Conservation (phyloP, 1,140 invertebrate species). For the Drosophila quadrilineata region DNA sequence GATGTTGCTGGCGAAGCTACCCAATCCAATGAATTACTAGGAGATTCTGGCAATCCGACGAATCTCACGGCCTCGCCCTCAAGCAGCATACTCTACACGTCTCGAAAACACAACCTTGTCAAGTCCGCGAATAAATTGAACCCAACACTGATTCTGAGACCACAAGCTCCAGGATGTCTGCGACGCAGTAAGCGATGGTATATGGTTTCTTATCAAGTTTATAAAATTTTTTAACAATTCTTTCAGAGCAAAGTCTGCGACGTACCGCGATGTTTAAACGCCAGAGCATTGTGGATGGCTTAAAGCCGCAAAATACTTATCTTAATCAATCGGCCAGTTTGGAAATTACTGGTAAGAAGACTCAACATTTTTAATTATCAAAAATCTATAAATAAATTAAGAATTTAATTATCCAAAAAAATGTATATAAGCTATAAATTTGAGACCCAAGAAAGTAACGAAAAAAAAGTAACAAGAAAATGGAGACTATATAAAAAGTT, state of each 20-base stretch:
- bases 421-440: too few relatives aligned
- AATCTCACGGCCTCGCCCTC: conserved; percentile 11
- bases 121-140: too few relatives aligned
- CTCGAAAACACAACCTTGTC: too few relatives aligned
- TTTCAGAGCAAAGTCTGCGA: conserved; percentile 67
- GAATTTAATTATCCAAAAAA: too few relatives aligned
- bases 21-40: too few relatives aligned
- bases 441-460: too few relatives aligned
- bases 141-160: not conserved
- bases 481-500: too few relatives aligned
- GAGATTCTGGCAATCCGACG: not conserved
- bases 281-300: conserved; percentile 40
- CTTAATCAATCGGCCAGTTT: conserved; percentile 58
- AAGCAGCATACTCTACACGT: conserved; percentile 64
- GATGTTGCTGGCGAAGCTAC: not conserved
- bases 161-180: conserved; percentile 23
- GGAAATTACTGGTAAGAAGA: conserved; percentile 71
- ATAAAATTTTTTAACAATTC: not conserved
- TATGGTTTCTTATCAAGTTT: not conserved
- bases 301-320: conserved; percentile 33
- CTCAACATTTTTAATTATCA: too few relatives aligned
- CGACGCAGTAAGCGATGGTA: conserved; percentile 57
- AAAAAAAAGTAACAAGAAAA: too few relatives aligned
- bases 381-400: too few relatives aligned
- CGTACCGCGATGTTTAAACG: conserved; percentile 77